phyloP scores from a whole-genome alignment of 1,140 invertebrate species.

The Zaprionus gabonicus region DNA sequence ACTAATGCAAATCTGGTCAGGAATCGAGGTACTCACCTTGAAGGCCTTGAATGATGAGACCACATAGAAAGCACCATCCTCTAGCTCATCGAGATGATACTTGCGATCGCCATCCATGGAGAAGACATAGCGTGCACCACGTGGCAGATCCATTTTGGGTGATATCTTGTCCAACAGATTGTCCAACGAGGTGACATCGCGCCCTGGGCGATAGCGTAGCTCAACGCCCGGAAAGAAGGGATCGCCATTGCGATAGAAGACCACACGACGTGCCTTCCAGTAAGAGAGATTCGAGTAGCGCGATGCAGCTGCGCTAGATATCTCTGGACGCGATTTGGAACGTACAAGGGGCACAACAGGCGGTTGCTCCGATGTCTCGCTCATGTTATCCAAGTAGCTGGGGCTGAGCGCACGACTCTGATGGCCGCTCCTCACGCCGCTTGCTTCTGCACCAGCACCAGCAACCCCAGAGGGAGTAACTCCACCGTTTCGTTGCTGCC shows the following conservation, averaged over 20 bases:
- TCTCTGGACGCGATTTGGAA: slow-evolving; percentile 83
- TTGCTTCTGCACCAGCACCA: slow-evolving; percentile 22
- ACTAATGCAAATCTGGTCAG: slow-evolving; percentile 35
- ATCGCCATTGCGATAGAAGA: slow-evolving; percentile 97
- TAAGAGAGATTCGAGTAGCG: slow-evolving; percentile 92
- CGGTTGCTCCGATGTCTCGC: slow-evolving; percentile 82
- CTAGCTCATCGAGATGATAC: slow-evolving; percentile 92
- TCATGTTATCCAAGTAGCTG: slow-evolving; percentile 82
- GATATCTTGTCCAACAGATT: slow-evolving; percentile 93
- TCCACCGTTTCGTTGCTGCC: slow-evolving; percentile 74
- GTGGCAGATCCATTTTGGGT: slow-evolving; percentile 91
- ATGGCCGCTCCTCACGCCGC: slow-evolving; percentile 51
- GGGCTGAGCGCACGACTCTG: slow-evolving; percentile 73
- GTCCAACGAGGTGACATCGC: slow-evolving; percentile 94
- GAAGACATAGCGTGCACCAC: slow-evolving; percentile 95
- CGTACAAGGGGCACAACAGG: slow-evolving; percentile 77
- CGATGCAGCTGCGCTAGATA: slow-evolving; percentile 85
- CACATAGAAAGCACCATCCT: slow-evolving; percentile 95
- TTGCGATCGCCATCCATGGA: slow-evolving; percentile 94
- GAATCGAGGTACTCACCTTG: slow-evolving; percentile 88
- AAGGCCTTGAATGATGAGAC: slow-evolving; percentile 96
- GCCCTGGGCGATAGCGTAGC: slow-evolving; percentile 93
- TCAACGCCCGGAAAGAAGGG: slow-evolving; percentile 95
- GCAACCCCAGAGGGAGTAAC: slow-evolving; percentile 3
- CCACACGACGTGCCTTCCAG: slow-evolving; percentile 93